Evolutionary conservation across 2,888 invertebrate species (phyloP).

Genomic region (Papilio protenor): DNA sequence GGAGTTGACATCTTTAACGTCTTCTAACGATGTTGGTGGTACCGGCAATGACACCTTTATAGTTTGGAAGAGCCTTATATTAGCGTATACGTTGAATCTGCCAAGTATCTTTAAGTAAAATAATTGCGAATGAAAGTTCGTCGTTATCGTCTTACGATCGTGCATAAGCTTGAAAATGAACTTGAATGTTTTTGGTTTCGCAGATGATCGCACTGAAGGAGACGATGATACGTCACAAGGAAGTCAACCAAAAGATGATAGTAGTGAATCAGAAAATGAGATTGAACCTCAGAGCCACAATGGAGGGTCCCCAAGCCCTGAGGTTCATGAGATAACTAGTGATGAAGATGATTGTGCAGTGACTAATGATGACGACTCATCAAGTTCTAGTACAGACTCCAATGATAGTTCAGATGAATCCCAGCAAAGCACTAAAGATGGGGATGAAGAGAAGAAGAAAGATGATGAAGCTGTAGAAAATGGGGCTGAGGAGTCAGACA

Average conservation of each 20-base stretch:
- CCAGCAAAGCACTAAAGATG: constrained; percentile 72
- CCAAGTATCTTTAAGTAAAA: not conserved
- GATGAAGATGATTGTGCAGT: constrained; percentile 84
- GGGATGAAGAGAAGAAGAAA: constrained; percentile 82
- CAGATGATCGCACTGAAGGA: constrained; percentile 81
- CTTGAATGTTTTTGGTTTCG: constrained; percentile 44
- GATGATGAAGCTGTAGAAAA: constrained; percentile 77
- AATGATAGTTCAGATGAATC: constrained; percentile 86
- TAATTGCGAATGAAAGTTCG: not conserved
- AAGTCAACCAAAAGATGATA: constrained; percentile 78
- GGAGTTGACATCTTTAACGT: constrained; percentile 67
- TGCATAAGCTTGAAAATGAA: constrained; percentile 20
- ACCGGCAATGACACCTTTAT: constrained; percentile 33
- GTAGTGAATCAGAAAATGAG: constrained; percentile 75
- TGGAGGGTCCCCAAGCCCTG: constrained; percentile 72
- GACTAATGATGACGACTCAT: constrained; percentile 81
- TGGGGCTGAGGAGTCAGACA: constrained; percentile 85
- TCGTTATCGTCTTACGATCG: not conserved
- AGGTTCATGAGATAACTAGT: constrained; percentile 83
- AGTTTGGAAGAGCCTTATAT: not conserved
- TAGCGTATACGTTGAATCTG: not conserved
- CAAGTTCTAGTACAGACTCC: constrained; percentile 83
- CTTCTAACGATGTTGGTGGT: constrained; percentile 53
- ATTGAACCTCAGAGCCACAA: constrained; percentile 75
- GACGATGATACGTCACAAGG: constrained; percentile 81